Evolutionary conservation across 2,888 invertebrate genomes (phyloP), one percentile per base, ranked within the genome.

Genomic region (Lasioglossum calceatum): DNA sequence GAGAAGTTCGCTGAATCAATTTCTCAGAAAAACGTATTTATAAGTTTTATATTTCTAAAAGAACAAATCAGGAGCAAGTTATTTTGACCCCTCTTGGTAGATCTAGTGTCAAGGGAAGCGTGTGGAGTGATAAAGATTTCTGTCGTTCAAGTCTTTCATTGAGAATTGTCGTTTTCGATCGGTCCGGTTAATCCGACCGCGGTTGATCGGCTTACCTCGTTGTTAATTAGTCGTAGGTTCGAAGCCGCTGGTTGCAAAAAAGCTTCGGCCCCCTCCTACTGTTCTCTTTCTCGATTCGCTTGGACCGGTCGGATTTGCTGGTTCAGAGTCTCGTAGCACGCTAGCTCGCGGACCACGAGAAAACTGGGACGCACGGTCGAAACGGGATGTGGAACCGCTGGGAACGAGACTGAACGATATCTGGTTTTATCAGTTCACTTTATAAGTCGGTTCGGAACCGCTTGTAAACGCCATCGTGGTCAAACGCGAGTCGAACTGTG

Each of bases 401-500:
- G 80, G 82, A 85, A 77, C 81, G 82, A 83, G 88, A 85, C 88
- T 89, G 79, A 84, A 84, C 83, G 81, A 87, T 85, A 87, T 83
- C 86, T 84, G 85, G 76, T 74, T 87, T 90, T 92, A 92, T 92
- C 92, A 88, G 86, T 86, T 77, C 84, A 50, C 85, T 92, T 91
- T 92, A 92, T 93, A 91, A 87, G 87, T 87, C 82, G 70, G 67
- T 81, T 89, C 88, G 88, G 89, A 88, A 86, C 79, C 84, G 58
- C 78, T 81, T 87, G 87, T 88, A n/a, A 12, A 27, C 42, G 27
- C 85, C 87, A 91, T 90, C 89, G 72, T n/a, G 19, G 23, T 42
- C n/a, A 23, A 70, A 58, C 44, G 39, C 71, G 50, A 64, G 58
- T 64, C 54, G n/a, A 50, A 23, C 71, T 32, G 39, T 70, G 32